phyloP scores from a whole-genome alignment of 2,113 vertebrate species.

The Labeo rohita region DNA sequence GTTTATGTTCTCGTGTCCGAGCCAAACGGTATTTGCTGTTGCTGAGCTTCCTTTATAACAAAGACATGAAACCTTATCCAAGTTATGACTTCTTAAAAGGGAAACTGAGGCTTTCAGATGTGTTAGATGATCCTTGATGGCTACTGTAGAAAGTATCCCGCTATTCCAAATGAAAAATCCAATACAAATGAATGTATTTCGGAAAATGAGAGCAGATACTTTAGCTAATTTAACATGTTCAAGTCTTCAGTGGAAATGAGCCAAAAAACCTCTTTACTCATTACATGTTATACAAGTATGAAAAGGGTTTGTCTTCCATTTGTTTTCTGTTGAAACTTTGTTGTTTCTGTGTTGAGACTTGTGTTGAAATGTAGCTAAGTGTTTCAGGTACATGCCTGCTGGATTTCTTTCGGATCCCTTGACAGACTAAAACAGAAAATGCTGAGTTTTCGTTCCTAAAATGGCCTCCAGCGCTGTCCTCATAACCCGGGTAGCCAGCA shows the following conservation, averaged over 20 bases:
- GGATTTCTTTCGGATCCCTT: slow-evolving; percentile 1
- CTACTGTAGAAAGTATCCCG: background rate
- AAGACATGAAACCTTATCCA: slow-evolving; percentile 28
- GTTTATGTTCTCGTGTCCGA: background rate
- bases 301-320: slow-evolving; percentile 58
- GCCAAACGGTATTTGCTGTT: background rate
- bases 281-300: slow-evolving; percentile 70
- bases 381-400: background rate
- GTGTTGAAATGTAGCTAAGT: background rate
- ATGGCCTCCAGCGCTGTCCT: slow-evolving; percentile 51
- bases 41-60: slow-evolving; percentile 9
- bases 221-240: slow-evolving; percentile 58
- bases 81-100: background rate
- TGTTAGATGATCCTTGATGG: background rate
- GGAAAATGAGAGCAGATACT: slow-evolving; percentile 55
- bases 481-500: slow-evolving; percentile 59
- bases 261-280: slow-evolving; percentile 76
- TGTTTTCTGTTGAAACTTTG: background rate
- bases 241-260: slow-evolving; percentile 68
- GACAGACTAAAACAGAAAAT: slow-evolving; percentile 17
- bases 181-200: slow-evolving; percentile 52
- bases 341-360: slow-evolving; percentile 13
- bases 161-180: slow-evolving; percentile 61
- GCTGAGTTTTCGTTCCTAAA: slow-evolving; percentile 43
- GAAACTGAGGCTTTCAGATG: background rate